Conservation (phyloP, 1,140 invertebrate genomes). For the Notospermus geniculatus region DNA sequence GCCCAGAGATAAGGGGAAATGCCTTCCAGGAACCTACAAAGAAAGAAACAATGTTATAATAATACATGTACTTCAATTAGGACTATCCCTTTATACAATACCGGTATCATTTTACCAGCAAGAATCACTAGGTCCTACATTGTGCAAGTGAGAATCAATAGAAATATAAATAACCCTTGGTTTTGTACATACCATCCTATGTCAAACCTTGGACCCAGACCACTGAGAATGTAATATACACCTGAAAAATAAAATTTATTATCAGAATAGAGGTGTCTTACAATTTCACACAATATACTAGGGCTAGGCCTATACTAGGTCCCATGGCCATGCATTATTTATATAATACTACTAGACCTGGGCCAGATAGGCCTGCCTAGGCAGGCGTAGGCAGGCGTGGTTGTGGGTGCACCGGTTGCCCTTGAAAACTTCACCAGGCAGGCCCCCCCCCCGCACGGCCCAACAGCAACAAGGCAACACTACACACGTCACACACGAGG, state of each 20-base stretch:
- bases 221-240: conserved; percentile 81
- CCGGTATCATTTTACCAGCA: background rate
- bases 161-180: background rate
- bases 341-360: too few relatives aligned
- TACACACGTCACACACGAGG: too few relatives aligned
- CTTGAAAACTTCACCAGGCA: too few relatives aligned
- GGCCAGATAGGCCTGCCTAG: too few relatives aligned
- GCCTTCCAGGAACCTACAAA: conserved; percentile 67
- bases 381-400: too few relatives aligned
- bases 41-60: conserved; percentile 13
- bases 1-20: conserved; percentile 94
- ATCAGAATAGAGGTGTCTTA: too few relatives aligned
- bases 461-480: too few relatives aligned
- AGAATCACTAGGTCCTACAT: background rate
- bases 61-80: background rate
- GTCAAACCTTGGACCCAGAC: conserved; percentile 84
- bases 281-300: too few relatives aligned
- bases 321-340: too few relatives aligned
- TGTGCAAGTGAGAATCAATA: background rate
- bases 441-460: too few relatives aligned
- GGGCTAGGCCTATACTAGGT: too few relatives aligned
- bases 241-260: conserved; percentile 52
- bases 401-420: too few relatives aligned
- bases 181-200: conserved; percentile 71
- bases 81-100: background rate